A percentile compares a stretch with the other conserved stretches of the same genome.
Evolutionary conservation across 1,140 invertebrate species (phyloP).

Genomic region (Meloidogyne exigua): DNA sequence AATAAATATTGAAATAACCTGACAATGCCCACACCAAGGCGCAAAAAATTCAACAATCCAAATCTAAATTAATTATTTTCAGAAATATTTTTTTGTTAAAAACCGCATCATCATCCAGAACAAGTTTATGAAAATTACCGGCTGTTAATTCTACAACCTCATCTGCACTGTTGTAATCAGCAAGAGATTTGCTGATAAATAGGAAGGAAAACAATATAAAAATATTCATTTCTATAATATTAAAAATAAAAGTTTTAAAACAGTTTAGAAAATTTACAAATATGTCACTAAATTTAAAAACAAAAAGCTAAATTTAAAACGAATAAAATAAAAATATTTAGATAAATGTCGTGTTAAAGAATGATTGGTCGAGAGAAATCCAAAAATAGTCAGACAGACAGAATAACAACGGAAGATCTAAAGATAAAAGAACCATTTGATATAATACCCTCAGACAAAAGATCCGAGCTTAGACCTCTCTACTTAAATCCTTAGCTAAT

Average conservation of each 20-base stretch:
- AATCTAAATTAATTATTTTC: neutral
- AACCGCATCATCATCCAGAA: conserved; percentile 79
- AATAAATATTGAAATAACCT: neutral
- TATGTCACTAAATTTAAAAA: neutral
- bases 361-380: no score
- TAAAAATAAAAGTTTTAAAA: no score
- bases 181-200: conserved; percentile 54
- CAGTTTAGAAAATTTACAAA: no score
- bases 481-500: no score
- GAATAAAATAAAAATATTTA: neutral
- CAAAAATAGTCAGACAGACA: no score
- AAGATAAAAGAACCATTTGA: no score
- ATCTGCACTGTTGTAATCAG: conserved; percentile 76
- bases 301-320: neutral
- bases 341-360: neutral
- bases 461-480: no score
- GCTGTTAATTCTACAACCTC: conserved; percentile 87
- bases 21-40: conserved; percentile 75
- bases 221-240: neutral
- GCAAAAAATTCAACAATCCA: conserved; percentile 94
- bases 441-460: no score
- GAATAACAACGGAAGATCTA: no score
- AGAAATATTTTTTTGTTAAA: neutral
- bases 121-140: conserved; percentile 82
- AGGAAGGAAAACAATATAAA: neutral